Base-by-base conservation (phyloP, 2,888 invertebrate genomes). In the Stegana nigrithorax region DNA sequence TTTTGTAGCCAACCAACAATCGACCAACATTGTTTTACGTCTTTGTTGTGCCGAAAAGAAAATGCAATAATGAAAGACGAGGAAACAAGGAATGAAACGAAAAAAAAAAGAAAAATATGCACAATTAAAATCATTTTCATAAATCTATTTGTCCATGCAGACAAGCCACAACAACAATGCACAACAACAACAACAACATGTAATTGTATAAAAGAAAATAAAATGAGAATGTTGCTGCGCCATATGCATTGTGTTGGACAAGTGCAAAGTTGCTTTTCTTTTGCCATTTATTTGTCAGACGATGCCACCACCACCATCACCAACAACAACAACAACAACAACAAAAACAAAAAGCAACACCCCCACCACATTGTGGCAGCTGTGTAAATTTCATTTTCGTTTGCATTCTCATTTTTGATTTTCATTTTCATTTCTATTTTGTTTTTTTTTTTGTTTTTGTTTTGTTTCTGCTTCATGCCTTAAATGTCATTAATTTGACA, bases 111-210 rank as follows among this genome's bases (percentile, higher is more conserved):
- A 39, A 39, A 39, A n/a, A 14, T 39, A 14, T 6, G 39, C 17
- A 47, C 32, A 59, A 59, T 60, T 60, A 60, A 60, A 39, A 47
- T 26, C 32, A 65, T 63, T 65, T 61, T 55, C 56, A 63, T 65
- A 67, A 65, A 67, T 68, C 62, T 65, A 65, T 62, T 59, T 61
- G 45, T 32, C 23, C 27, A 50, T 57, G 53, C 63, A 58, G 42
- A 29, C 44, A 17, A 60, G 55, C 23, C 19, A 14, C 10, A 32
- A 25, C 47, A 27, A 1, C 42, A 51, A 47, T 14, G 39, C n/a
- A n/a, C n/a, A n/a, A n/a, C n/a, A n/a, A n/a, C n/a, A n/a, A n/a
- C n/a, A n/a, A n/a, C n/a, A n/a, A n/a, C n/a, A n/a, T n/a, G n/a
- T n/a, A n/a, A n/a, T n/a, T n/a, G n/a, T n/a, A n/a, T n/a, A n/a